Evolutionary conservation across 2,797 vertebrate species (phyloP).

Genomic region (Aldrovandia affinis): DNA sequence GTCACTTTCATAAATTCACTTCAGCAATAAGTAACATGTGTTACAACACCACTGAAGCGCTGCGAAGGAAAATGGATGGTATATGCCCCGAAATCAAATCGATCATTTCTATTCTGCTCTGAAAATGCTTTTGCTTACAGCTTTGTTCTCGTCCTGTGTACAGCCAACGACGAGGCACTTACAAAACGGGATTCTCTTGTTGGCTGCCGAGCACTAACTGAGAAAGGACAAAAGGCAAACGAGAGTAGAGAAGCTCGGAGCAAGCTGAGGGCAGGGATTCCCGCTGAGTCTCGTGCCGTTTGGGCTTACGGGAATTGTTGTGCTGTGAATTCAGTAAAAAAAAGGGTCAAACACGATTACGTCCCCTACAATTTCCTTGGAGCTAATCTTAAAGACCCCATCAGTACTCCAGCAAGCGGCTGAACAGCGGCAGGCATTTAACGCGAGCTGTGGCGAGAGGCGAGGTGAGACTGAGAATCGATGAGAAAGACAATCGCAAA

Average conservation of each 20-base stretch:
- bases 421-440: neutral
- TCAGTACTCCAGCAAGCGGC: neutral
- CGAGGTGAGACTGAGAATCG: neutral
- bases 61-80: neutral
- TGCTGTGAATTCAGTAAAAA: neutral
- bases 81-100: too few relatives aligned
- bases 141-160: too few relatives aligned
- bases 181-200: too few relatives aligned
- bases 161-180: too few relatives aligned
- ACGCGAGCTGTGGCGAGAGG: neutral
- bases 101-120: too few relatives aligned
- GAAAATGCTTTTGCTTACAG: too few relatives aligned
- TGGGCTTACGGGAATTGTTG: neutral
- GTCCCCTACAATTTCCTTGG: neutral
- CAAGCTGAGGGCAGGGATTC: neutral
- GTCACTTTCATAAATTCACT: neutral
- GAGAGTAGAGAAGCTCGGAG: neutral
- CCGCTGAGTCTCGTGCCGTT: neutral
- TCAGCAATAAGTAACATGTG: neutral
- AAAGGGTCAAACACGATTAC: neutral
- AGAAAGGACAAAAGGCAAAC: constrained; percentile 34
- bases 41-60: neutral
- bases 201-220: neutral
- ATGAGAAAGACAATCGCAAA: neutral
- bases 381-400: neutral